Evolutionary conservation across 2,113 vertebrate genomes (phyloP), one percentile per base, ranked within the genome.

Genomic region (Brevimyrus niger): DNA sequence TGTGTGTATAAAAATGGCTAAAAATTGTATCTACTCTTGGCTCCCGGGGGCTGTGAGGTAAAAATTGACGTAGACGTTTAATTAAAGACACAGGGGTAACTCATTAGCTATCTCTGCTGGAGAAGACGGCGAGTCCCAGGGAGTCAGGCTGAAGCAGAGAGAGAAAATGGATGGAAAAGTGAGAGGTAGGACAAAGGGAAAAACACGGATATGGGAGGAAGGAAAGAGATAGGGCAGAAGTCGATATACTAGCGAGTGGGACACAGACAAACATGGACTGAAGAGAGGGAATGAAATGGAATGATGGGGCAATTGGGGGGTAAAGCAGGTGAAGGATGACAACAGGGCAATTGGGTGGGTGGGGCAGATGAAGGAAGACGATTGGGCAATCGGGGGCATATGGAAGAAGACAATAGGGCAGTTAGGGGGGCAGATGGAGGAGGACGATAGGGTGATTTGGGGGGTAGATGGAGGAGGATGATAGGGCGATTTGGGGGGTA

Each of bases 51-150:
- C 35, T 42, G 73, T 42, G 13, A 42, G 73, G 35, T 80, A 80
- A 80, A 80, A 80, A 80, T 82, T 31, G 21, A 58, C 11, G 69
- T 90, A 94, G 90, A 94, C 95, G 93, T 94, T 94, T 95, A 94
- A 95, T 95, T 94, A 94, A 95, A 92, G 92, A 93, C 90, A 89
- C 86, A 42, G 91, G 91, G 91, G 91, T 94, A 92, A 94, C 90
- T 94, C 93, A 94, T 89, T 88, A 89, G 86, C 92, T 92, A 89
- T 89, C 90, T 92, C 69, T 48, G 86, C 88, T 87, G 44, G 42
- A 48, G 55, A 13, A 65, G 35, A 19, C 21, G 44, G 42, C 2
- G 7, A 10, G 5, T 31, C 53, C 31, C 42, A 27, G 31, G 88
- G 21, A 51, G 42, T 13, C 15, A 2, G 50, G 90, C 88, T 46